Evolutionary conservation across 2,797 vertebrate genomes (phyloP).

Genomic region (Poecilia wingei): DNA sequence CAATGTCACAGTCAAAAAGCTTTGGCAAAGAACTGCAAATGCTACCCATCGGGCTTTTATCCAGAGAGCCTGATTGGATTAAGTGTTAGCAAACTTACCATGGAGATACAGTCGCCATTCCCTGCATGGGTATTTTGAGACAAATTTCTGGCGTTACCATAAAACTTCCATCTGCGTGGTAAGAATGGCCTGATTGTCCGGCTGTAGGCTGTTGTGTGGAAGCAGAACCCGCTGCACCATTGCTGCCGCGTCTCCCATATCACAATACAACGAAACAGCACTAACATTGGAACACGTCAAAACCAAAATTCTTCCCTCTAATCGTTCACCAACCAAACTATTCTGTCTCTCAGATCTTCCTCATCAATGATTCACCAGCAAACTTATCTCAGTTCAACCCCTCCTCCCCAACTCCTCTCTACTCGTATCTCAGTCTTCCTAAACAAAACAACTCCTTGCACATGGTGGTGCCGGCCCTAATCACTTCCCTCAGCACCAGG

Average conservation of each 20-base stretch:
- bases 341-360: slow-evolving; percentile 48
- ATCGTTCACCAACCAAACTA: slow-evolving; percentile 64
- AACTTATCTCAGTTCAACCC: slow-evolving; percentile 41
- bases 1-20: slow-evolving; percentile 19
- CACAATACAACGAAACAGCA: slow-evolving; percentile 18
- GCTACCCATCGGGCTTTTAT: slow-evolving; percentile 17
- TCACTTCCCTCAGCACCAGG: slow-evolving; percentile 76
- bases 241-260: slow-evolving; percentile 45
- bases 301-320: slow-evolving; percentile 53
- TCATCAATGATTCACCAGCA: slow-evolving; percentile 67
- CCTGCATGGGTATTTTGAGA: slow-evolving; percentile 27
- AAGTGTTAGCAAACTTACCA: slow-evolving; percentile 24
- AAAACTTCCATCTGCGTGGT: slow-evolving; percentile 34
- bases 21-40: slow-evolving; percentile 25
- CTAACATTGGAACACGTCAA: slow-evolving; percentile 47
- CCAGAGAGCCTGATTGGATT: slow-evolving; percentile 21
- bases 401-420: background rate
- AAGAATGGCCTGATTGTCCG: slow-evolving; percentile 33
- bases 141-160: slow-evolving; percentile 44
- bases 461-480: slow-evolving; percentile 68
- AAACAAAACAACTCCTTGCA: slow-evolving; percentile 65
- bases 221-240: slow-evolving; percentile 42
- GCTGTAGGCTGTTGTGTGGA: slow-evolving; percentile 42
- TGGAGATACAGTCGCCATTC: slow-evolving; percentile 26
- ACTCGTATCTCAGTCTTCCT: slow-evolving; percentile 49